Percentiles rank a stretch among this genome's conserved stretches.
These are phyloP conservation scores for Labeo calbasu DNA, from an alignment of 2,797 vertebrate genomes.

Conservation along the genomic window DNA sequence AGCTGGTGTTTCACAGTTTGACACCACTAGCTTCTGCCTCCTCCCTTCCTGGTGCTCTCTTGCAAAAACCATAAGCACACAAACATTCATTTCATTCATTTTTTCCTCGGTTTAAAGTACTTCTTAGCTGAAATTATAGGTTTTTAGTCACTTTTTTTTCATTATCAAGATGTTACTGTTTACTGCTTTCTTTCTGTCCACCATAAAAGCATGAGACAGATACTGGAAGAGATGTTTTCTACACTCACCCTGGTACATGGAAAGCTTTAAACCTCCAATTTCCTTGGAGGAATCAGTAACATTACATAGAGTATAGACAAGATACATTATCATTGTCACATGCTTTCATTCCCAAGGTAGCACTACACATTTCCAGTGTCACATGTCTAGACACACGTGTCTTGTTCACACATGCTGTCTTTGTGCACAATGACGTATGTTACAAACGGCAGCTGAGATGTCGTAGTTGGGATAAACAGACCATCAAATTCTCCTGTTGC, in stretches of 20 bases:
- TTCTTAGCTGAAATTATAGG: neutral
- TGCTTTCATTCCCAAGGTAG: constrained; percentile 8
- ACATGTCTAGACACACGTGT: constrained; percentile 19
- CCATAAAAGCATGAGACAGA: neutral
- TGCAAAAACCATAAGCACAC: constrained; percentile 27
- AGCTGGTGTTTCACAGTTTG: constrained; percentile 32
- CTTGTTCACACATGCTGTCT: neutral
- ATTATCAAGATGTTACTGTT: neutral
- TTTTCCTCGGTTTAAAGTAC: neutral
- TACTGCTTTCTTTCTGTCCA: neutral
- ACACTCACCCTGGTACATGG: neutral
- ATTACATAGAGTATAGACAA: neutral
- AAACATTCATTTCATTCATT: neutral
- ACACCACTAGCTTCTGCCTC: neutral
- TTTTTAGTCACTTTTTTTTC: neutral
- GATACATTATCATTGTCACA: neutral
- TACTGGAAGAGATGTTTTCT: neutral
- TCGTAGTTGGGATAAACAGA: constrained; percentile 10
- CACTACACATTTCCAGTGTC: neutral
- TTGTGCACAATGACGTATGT: neutral
- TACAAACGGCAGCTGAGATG: neutral
- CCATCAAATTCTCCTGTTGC: neutral
- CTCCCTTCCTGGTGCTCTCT: constrained; percentile 22
- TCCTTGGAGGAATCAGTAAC: neutral
- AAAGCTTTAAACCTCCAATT: constrained; percentile 3